Base-by-base conservation (phyloP, 2,113 vertebrate genomes). In the Aix galericulata region DNA sequence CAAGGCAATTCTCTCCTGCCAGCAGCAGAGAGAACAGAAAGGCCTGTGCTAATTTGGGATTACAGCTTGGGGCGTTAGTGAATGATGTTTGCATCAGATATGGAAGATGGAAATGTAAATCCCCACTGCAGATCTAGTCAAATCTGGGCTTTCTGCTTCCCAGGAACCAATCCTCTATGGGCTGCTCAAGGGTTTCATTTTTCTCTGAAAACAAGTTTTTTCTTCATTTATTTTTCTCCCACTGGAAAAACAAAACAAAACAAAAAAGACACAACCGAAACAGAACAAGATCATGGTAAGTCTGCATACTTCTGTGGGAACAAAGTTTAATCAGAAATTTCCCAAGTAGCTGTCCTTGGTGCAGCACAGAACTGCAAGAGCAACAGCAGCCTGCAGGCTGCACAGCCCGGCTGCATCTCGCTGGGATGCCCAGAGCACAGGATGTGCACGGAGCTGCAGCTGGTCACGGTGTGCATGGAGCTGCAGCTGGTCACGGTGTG, bases 361-460 rank as follows among this genome's bases (percentile, higher is more conserved):
- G 26, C 27, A 1, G 14, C 6, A 23, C 66, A 60, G 69, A 20
- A 25, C 16, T 32, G 34, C 36, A 29, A 32, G 50, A 64, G 44
- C 11, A 34, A 23, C 11, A 4, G 26, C 2, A 2, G 38, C n/a
- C 10, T 14, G 6, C 21, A 27, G 60, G 42, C 29, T 85, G 60
- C 6, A 31, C 11, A 0, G 1, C 8, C 46, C 12, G 34, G 25
- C 11, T 11, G 29, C 21, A 23, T 50, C 73, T 23, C 7, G 3
- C 16, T 18, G n/a, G 48, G 46, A 46, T 18, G 4, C 46, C 46
- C 46, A 9, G 46, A 21, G 46, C 46, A 46, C 46, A 46, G 46
- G 46, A 9, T 46, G 20, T 46, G 46, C 46, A 46, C 18, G 9
- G 46, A 46, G 46, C 2, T 44, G 44, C 44, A 2, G 16, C 42